Percentiles rank a stretch among this genome's conserved stretches.
Conservation (phyloP, 2,888 invertebrate genomes). For the Drosophila monieri region DNA sequence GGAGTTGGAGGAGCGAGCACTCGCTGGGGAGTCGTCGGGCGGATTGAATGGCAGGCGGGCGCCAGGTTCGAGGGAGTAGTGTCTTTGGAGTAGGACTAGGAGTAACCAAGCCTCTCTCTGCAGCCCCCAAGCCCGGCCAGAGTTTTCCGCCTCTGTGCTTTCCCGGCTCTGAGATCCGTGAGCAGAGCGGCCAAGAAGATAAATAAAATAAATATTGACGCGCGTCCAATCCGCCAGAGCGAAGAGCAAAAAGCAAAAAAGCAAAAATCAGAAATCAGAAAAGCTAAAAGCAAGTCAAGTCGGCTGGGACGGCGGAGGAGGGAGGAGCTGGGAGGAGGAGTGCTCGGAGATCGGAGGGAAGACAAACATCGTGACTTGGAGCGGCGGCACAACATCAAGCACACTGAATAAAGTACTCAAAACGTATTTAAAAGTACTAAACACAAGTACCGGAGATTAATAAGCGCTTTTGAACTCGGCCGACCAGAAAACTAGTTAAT, state of each 20-base stretch:
- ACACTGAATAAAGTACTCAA: slow-evolving; percentile 81
- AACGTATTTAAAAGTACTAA: slow-evolving; percentile 80
- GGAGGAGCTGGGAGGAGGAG: slow-evolving; percentile 20
- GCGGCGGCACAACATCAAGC: slow-evolving; percentile 80
- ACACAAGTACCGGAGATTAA: slow-evolving; percentile 81
- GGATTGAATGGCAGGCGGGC: slow-evolving; percentile 66
- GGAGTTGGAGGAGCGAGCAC: slow-evolving; percentile 4
- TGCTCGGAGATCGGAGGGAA: slow-evolving; percentile 4
- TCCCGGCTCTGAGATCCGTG: slow-evolving; percentile 5
- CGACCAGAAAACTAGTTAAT: slow-evolving; percentile 82
- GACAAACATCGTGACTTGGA: slow-evolving; percentile 69
- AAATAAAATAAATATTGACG: slow-evolving; percentile 46
- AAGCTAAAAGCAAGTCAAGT: neutral
- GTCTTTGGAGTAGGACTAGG: neutral
- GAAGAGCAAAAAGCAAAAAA: slow-evolving; percentile 2
- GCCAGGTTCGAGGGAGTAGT: slow-evolving; percentile 41
- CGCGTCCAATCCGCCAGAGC: slow-evolving; percentile 46
- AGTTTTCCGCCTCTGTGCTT: neutral
- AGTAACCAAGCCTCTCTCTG: neutral
- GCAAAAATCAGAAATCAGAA: neutral
- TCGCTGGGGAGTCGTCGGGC: slow-evolving; percentile 16
- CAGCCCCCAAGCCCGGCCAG: too few relatives aligned
- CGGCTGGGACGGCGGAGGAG: slow-evolving; percentile 28
- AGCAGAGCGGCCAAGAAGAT: slow-evolving; percentile 26
- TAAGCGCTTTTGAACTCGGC: slow-evolving; percentile 82